These are phyloP conservation scores for Helarctos malayanus DNA, from an alignment of 2,797 vertebrate species.

Conservation along the genomic window DNA sequence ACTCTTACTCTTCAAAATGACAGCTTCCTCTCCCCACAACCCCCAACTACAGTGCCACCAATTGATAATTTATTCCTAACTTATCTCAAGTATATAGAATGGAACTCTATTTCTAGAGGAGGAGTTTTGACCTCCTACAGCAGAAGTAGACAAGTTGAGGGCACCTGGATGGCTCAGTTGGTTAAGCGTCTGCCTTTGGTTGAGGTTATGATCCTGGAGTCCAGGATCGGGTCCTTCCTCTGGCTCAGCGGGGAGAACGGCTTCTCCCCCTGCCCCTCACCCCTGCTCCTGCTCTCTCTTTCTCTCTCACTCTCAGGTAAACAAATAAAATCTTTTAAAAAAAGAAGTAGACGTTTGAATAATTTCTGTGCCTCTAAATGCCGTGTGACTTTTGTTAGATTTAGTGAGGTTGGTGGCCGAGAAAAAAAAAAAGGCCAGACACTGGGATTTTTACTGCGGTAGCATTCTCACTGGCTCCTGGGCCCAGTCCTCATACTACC, in stretches of 20 bases:
- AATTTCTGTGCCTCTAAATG: constrained; percentile 1
- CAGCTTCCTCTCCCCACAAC: background rate
- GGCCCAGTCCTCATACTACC: background rate
- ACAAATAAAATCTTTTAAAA: too few relatives aligned
- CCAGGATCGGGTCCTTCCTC: too few relatives aligned
- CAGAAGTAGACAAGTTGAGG: background rate
- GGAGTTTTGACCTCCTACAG: constrained; percentile 2
- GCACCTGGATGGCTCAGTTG: too few relatives aligned
- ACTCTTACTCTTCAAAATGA: background rate
- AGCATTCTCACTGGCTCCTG: background rate
- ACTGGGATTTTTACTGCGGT: background rate
- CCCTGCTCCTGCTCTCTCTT: too few relatives aligned
- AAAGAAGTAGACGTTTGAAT: background rate
- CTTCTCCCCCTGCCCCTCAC: too few relatives aligned
- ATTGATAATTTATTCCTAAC: constrained; percentile 1
- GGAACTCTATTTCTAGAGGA: background rate
- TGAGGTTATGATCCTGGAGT: too few relatives aligned
- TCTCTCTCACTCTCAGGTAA: too few relatives aligned
- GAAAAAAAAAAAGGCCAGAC: background rate
- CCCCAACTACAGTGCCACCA: background rate
- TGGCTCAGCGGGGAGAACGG: too few relatives aligned
- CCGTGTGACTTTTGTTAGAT: background rate
- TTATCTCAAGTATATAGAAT: background rate
- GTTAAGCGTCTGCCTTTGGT: too few relatives aligned
- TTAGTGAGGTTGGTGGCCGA: constrained; percentile 27